Conservation (phyloP, 2,888 invertebrate genomes). For the Phymatocera aterrima region DNA sequence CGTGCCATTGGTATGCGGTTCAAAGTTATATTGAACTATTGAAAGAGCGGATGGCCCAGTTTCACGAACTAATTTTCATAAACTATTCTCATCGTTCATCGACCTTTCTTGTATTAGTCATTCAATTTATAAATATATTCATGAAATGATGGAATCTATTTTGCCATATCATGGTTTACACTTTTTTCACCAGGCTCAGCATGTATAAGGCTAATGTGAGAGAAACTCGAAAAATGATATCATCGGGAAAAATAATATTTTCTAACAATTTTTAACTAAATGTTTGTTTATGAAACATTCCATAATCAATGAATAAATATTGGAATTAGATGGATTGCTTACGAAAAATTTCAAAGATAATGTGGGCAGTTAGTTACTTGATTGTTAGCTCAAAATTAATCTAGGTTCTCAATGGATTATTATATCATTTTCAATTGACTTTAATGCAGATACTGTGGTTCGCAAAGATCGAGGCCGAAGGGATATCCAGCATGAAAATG, state of each 20-base stretch:
- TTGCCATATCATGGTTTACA: neutral
- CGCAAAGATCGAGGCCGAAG: constrained; percentile 22
- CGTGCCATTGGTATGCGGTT: neutral
- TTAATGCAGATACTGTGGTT: constrained; percentile 7
- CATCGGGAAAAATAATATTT: too few species aligned
- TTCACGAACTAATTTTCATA: neutral
- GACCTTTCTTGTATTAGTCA: neutral
- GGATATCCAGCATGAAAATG: neutral
- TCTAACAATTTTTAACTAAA: too few species aligned
- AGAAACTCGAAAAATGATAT: too few species aligned
- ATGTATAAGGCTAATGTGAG: too few species aligned
- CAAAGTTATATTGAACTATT: neutral
- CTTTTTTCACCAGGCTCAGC: neutral
- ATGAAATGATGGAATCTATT: neutral
- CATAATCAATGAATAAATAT: too few species aligned
- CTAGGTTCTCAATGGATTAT: neutral
- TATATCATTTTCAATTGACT: constrained; percentile 29
- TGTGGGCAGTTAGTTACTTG: neutral
- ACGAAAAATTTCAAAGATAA: too few species aligned
- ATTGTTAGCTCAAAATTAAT: neutral
- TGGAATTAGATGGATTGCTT: too few species aligned
- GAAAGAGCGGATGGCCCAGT: neutral
- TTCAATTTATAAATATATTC: neutral
- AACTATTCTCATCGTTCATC: neutral
- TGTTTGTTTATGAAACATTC: too few species aligned